Evolutionary conservation across 2,888 invertebrate species (phyloP).

Genomic region (Drosophila paranaensis): DNA sequence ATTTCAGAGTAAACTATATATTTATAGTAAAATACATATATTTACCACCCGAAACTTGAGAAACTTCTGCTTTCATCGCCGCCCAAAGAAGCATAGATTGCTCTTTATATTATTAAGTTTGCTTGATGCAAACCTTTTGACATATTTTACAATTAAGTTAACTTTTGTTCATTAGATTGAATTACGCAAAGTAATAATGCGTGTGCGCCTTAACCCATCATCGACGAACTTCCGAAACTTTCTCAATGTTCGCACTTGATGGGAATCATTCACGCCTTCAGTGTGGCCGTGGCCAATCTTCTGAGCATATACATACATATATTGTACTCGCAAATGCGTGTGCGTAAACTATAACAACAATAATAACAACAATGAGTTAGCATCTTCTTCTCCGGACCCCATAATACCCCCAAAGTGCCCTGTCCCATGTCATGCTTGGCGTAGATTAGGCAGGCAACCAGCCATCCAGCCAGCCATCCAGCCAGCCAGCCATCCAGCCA

Average conservation of each 20-base stretch:
- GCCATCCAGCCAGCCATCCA: slow-evolving; percentile 13
- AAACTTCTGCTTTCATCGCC: background rate
- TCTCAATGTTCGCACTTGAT: slow-evolving; percentile 29
- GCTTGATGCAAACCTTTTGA: background rate
- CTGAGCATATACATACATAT: slow-evolving; percentile 18
- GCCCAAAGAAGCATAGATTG: background rate
- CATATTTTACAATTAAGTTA: slow-evolving; percentile 6
- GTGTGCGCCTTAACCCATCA: slow-evolving; percentile 1
- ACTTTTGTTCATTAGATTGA: slow-evolving; percentile 6
- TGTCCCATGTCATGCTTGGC: background rate
- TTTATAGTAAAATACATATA: background rate
- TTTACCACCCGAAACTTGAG: background rate
- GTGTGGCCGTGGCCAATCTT: slow-evolving; percentile 1
- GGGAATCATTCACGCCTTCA: slow-evolving; percentile 24
- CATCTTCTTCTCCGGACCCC: background rate
- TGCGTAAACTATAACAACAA: slow-evolving; percentile 33
- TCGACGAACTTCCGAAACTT: slow-evolving; percentile 13
- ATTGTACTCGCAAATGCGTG: slow-evolving; percentile 13
- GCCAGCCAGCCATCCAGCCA: slow-evolving; percentile 1
- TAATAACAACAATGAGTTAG: slow-evolving; percentile 34
- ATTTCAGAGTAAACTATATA: background rate
- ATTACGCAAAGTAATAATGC: background rate
- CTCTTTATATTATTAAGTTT: background rate
- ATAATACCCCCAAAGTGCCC: background rate
- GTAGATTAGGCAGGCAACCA: slow-evolving; percentile 26